Conservation (phyloP, 2,797 vertebrate species). For the Calcarius lapponicus region DNA sequence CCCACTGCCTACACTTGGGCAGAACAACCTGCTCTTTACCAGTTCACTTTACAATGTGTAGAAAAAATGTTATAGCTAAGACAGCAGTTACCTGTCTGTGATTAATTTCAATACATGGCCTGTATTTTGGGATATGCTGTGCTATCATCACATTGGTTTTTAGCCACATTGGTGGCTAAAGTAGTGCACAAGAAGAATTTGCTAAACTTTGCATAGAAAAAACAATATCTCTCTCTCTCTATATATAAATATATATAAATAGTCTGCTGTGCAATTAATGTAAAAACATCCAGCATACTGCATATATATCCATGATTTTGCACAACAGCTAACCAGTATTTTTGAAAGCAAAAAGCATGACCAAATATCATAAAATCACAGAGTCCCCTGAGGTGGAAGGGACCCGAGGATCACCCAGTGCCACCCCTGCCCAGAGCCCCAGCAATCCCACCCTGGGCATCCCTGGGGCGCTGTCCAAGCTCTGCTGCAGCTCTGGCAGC, state of each 20-base stretch:
- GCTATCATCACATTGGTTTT: neutral
- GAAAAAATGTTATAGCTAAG: neutral
- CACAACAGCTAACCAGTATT: neutral
- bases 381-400: rapidly evolving
- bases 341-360: neutral
- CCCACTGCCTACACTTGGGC: neutral
- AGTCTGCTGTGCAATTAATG: neutral
- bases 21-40: neutral
- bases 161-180: neutral
- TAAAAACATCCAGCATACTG: neutral
- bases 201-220: neutral
- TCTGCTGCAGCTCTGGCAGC: neutral
- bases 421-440: rapidly evolving
- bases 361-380: neutral
- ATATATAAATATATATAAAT: neutral
- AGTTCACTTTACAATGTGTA: neutral
- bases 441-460: neutral
- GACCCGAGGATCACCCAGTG: neutral
- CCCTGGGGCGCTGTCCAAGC: neutral
- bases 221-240: neutral
- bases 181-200: neutral
- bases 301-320: neutral
- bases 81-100: neutral
- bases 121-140: neutral
- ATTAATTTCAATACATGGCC: neutral